Evolutionary conservation across 2,888 invertebrate species (phyloP), one percentile per base, ranked within the genome.

Genomic region (Drosophila acutilabella): DNA sequence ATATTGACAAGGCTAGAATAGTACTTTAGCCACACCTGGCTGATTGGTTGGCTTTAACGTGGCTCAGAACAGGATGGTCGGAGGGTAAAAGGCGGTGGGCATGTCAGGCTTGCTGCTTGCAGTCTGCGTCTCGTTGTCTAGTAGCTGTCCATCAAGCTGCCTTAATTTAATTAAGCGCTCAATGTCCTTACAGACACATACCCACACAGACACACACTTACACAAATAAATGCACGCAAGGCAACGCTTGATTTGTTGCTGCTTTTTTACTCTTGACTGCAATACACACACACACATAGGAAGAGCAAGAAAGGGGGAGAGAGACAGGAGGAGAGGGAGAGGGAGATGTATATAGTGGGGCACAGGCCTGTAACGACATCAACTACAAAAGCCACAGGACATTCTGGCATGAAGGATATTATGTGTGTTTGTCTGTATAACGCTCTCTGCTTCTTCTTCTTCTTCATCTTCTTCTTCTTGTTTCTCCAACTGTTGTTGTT

Each of bases 141-240:
- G 88, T 87, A 74, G 88, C 89, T 89, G 88, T 87, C 87, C 89
- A 89, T 85, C 84, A 87, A 81, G 74, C 56, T 73, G 71, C 71
- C 88, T 85, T 86, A 86, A 86, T 86, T 89, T 81, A 86, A 86
- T 86, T 86, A 89, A 80, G 89, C 88, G 78, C 86, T 88, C 86
- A 84, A 89, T 84, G 85, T 89, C 85, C 86, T 87, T 75, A 80
- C 78, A 57, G 64, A 58, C 78, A 41, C 38, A 40, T 38, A 52
- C 23, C 23, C 40, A 36, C 13, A 36, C 68, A 74, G 54, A 68
- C 65, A 67, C 36, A 72, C 23, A 73, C 53, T 70, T n/a, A 50
- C 18, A 16, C n/a, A 38, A 2, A 20, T 16, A 41, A 53, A 66
- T 50, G 62, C 64, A 64, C 40, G 64, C 59, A 58, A 59, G 74